A percentile compares a stretch with the other conserved stretches of the same genome.
Evolutionary conservation across 2,888 invertebrate genomes (phyloP).

Genomic region (Sinopyrophorus schimmeli): DNA sequence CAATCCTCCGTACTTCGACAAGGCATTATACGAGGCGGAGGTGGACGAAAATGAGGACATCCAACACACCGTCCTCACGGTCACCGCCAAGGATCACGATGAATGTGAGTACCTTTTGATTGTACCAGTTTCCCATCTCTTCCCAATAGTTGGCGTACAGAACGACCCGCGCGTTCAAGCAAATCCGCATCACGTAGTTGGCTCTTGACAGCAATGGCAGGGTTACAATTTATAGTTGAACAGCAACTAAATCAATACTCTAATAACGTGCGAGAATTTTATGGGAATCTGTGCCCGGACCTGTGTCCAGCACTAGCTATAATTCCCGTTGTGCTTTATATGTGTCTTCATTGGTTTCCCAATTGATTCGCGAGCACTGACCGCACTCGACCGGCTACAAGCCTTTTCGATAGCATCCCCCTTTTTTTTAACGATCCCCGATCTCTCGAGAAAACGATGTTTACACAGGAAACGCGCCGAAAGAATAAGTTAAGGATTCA

Average conservation of each 20-base stretch:
- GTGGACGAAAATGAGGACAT: conserved; percentile 98
- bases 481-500: too few species aligned
- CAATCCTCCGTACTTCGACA: conserved; percentile 98
- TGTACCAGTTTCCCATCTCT: conserved; percentile 9
- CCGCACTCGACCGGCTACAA: conserved; percentile 12
- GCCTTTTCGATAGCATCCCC: conserved; percentile 10
- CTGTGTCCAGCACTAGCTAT: conserved; percentile 22
- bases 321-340: conserved; percentile 30
- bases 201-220: conserved; percentile 31
- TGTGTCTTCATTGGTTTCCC: conserved; percentile 28
- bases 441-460: conserved; percentile 6
- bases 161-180: conserved; percentile 14
- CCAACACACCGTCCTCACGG: conserved; percentile 94
- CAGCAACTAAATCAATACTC: conserved; percentile 36
- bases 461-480: conserved; percentile 9
- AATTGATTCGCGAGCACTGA: conserved; percentile 29
- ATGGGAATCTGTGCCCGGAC: conserved; percentile 27
- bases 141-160: too few species aligned
- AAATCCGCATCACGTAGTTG: conserved; percentile 26
- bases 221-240: conserved; percentile 33
- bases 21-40: conserved; percentile 93
- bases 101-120: conserved; percentile 79
- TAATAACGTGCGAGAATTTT: conserved; percentile 38
- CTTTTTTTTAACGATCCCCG: conserved; percentile 6
- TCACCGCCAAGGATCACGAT: conserved; percentile 99